Base-by-base conservation (phyloP, 2,797 vertebrate species). In the Enteromius anoplus region DNA sequence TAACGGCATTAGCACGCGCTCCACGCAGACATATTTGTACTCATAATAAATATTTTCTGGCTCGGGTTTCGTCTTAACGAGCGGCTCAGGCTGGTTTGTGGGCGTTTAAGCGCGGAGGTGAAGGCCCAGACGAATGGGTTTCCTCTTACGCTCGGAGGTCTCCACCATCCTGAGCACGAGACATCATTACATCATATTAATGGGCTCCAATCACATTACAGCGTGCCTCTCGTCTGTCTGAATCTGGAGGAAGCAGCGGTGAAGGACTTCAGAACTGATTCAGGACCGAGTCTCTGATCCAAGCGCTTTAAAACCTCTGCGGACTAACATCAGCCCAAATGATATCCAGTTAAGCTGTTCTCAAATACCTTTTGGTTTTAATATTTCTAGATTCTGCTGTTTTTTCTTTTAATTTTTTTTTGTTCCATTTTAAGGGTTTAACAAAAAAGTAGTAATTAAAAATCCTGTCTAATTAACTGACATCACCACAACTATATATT, bases 121-220 rank as follows among this genome's bases (percentile, higher is more conserved):
- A 81, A 75, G 32, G 32, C 72, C 64, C 86, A 88, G 88, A 91
- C 85, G 76, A 85, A 89, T 87, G 87, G 77, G 84, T 73, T 83
- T 88, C 82, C 84, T 80, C 84, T 85, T 77, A 69, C 85, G 81
- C 42, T 70, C 49, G 69, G 78, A 86, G 84, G 84, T 75, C 76
- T 86, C 42, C 37, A 68, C 77, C 72, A 71, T 90, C 85, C 90
- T 87, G 85, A 85, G 88, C 86, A 78, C 62, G 88, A 93, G 92
- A 94, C 93, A 86, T 88, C 85, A 85, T 90, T 91, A 90, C 91
- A 93, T 93, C 92, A 92, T 89, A 89, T 90, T 92, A 92, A 92
- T 92, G 91, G 71, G 70, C 84, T 89, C 81, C 85, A 93, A 93
- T 93, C 87, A 75, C 85, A 92, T 94, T 93, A 92, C 26, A 79